Evolutionary conservation across 2,797 vertebrate genomes (phyloP).

Genomic region (Alauda arvensis): DNA sequence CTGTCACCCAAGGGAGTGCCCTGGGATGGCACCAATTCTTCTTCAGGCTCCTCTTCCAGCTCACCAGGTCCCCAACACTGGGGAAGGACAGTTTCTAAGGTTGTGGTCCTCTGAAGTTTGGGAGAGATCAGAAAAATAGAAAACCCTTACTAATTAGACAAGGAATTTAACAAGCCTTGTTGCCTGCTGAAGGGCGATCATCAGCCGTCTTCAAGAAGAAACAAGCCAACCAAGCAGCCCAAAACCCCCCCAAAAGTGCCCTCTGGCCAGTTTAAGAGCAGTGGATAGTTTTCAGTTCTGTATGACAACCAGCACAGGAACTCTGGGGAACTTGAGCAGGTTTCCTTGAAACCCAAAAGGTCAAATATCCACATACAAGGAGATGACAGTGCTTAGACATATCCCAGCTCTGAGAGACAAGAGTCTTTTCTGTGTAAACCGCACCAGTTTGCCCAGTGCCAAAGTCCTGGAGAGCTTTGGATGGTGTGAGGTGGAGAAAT

Average conservation of each 20-base stretch:
- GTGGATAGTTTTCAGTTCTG: background rate
- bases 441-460: background rate
- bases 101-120: fast-evolving
- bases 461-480: background rate
- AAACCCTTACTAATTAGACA: background rate
- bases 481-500: background rate
- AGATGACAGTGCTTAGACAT: fast-evolving
- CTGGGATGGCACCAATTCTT: background rate
- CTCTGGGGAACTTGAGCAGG: background rate
- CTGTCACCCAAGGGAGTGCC: background rate
- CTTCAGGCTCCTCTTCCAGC: background rate
- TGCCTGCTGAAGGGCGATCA: background rate
- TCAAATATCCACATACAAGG: fast-evolving
- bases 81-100: background rate
- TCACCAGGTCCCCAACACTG: background rate
- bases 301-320: background rate
- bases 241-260: background rate
- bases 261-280: background rate
- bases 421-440: background rate
- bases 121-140: background rate
- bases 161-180: background rate
- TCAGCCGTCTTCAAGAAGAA: background rate
- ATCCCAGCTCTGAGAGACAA: fast-evolving
- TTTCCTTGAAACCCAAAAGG: background rate
- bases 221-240: background rate